These are phyloP conservation scores for Drosophila niveifrons DNA, from an alignment of 2,888 invertebrate genomes.

Conservation along the genomic window DNA sequence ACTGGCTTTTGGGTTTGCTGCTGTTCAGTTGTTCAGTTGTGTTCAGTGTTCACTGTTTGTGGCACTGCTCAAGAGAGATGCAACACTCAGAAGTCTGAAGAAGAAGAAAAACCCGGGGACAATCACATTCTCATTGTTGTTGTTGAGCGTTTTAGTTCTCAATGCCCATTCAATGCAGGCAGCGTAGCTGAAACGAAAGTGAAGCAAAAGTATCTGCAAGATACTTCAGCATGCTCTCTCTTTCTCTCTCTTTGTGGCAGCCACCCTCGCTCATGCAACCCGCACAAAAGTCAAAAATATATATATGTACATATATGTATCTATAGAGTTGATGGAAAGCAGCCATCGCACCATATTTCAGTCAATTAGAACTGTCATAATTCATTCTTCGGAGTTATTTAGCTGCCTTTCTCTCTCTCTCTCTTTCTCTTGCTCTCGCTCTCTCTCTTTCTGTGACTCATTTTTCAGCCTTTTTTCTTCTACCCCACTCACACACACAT, in stretches of 20 bases:
- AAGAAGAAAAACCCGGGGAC: constrained; percentile 29
- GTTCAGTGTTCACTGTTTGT: constrained; percentile 33
- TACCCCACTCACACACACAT: background rate
- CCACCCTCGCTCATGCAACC: constrained; percentile 40
- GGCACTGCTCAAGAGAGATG: constrained; percentile 46
- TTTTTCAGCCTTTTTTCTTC: constrained; percentile 14
- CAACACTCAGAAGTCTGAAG: constrained; percentile 12
- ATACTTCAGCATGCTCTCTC: constrained; percentile 56
- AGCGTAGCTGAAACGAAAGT: constrained; percentile 73
- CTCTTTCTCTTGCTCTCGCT: background rate
- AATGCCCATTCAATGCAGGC: constrained; percentile 72
- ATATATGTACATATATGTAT: constrained; percentile 7
- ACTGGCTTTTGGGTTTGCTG: constrained; percentile 71
- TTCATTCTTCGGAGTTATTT: constrained; percentile 83
- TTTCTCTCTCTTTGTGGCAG: background rate
- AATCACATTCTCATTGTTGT: constrained; percentile 49
- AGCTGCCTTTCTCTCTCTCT: constrained; percentile 54
- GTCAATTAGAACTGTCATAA: constrained; percentile 85
- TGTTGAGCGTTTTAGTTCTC: constrained; percentile 22
- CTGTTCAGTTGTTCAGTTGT: constrained; percentile 13
- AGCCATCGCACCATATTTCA: constrained; percentile 84
- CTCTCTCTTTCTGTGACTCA: constrained; percentile 7
- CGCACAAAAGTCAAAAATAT: constrained; percentile 53
- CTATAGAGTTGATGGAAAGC: constrained; percentile 76
- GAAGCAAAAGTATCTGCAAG: constrained; percentile 75